Percentiles rank a stretch among this genome's conserved stretches.
phyloP scores from a whole-genome alignment of 2,113 vertebrate genomes.

The Puffinus mauretanicus region DNA sequence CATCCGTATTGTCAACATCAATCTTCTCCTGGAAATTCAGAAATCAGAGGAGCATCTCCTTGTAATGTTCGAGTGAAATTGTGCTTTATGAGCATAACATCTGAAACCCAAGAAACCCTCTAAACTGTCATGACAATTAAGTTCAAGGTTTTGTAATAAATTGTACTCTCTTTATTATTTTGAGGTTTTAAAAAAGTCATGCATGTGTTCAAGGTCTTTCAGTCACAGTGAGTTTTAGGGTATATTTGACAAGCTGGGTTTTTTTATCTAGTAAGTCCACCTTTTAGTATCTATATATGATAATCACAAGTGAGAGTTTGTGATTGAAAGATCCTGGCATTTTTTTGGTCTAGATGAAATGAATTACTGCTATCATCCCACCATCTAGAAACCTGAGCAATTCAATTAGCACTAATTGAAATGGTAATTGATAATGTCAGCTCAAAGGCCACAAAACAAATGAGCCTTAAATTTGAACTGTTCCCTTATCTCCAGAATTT shows the following conservation, averaged over 20 bases:
- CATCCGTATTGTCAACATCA: neutral
- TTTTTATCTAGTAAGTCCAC: neutral
- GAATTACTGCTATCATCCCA: conserved; percentile 6
- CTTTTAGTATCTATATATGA: neutral
- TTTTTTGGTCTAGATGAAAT: neutral
- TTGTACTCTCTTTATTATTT: neutral
- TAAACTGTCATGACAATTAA: neutral
- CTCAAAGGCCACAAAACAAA: neutral
- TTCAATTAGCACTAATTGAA: conserved; percentile 46
- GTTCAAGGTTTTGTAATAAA: neutral
- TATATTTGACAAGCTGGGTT: neutral
- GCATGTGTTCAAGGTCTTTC: neutral
- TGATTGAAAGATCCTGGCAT: neutral
- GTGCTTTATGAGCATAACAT: neutral
- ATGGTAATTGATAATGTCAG: conserved; percentile 38
- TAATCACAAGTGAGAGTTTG: neutral
- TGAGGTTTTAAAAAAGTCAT: neutral
- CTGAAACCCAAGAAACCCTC: neutral
- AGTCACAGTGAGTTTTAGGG: neutral
- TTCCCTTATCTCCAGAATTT: neutral
- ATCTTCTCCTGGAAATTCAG: neutral
- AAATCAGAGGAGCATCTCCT: neutral
- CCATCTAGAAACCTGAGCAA: conserved; percentile 22
- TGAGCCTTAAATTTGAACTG: conserved; percentile 13
- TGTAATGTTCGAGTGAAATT: neutral